A percentile compares a stretch with the other conserved stretches of the same genome.
These are phyloP conservation scores for Neodontobutis hainanensis DNA, from an alignment of 2,113 vertebrate species.

Conservation along the genomic window DNA sequence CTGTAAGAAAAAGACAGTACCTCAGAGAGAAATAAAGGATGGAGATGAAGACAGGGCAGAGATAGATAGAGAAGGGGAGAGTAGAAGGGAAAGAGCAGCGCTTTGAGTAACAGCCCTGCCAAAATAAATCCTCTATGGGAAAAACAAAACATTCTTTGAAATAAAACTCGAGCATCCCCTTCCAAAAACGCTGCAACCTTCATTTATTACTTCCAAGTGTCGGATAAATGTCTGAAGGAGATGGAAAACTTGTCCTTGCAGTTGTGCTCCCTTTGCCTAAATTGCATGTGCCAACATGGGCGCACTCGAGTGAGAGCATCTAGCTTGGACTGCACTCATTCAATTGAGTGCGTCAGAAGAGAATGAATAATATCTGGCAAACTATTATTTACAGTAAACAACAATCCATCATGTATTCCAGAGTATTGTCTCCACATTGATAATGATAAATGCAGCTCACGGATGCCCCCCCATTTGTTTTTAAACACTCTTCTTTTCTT, in stretches of 20 bases:
- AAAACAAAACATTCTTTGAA: slow-evolving; percentile 75
- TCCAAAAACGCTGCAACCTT: slow-evolving; percentile 71
- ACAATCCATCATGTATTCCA: slow-evolving; percentile 50
- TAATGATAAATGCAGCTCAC: slow-evolving; percentile 64
- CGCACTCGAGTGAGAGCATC: slow-evolving; percentile 39
- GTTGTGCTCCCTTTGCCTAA: slow-evolving; percentile 57
- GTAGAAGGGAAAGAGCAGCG: slow-evolving; percentile 60
- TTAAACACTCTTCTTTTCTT: slow-evolving; percentile 64
- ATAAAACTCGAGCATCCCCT: slow-evolving; percentile 69
- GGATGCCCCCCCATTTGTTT: slow-evolving; percentile 51
- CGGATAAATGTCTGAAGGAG: slow-evolving; percentile 69
- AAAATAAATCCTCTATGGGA: slow-evolving; percentile 71
- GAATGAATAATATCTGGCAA: slow-evolving; percentile 63
- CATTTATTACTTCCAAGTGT: slow-evolving; percentile 72
- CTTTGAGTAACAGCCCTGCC: slow-evolving; percentile 73
- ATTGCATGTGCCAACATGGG: slow-evolving; percentile 29
- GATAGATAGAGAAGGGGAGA: slow-evolving; percentile 66
- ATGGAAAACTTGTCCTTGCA: slow-evolving; percentile 67
- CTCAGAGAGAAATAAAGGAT: slow-evolving; percentile 66
- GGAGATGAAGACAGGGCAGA: slow-evolving; percentile 66
- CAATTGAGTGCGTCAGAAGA: slow-evolving; percentile 55
- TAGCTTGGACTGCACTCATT: slow-evolving; percentile 33
- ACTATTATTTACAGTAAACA: slow-evolving; percentile 24
- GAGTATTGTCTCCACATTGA: slow-evolving; percentile 42
- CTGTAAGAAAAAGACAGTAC: slow-evolving; percentile 51